phyloP scores from a whole-genome alignment of 2,888 invertebrate species.

The Sphaerophoria rueppellii region DNA sequence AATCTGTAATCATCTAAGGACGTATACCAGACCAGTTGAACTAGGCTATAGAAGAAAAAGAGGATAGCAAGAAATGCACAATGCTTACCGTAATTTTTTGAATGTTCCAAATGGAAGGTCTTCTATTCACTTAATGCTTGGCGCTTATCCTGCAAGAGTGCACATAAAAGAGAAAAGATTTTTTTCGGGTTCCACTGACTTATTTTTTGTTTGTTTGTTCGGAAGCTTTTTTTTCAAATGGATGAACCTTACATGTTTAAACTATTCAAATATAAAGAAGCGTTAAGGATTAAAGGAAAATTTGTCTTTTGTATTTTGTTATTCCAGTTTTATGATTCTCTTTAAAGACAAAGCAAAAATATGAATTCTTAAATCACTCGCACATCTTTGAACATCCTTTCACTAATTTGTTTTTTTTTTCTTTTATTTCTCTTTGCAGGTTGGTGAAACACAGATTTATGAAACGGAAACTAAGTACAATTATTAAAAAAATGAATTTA shows the following conservation, averaged over 20 bases:
- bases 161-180: not conserved
- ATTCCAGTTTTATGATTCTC: too few species aligned
- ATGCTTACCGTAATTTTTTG: constrained; percentile 6
- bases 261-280: not conserved
- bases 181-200: not conserved
- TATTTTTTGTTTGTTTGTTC: not conserved
- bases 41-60: not conserved
- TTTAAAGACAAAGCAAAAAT: too few species aligned
- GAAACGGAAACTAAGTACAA: too few species aligned
- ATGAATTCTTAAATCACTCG: too few species aligned
- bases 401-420: too few species aligned
- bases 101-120: not conserved
- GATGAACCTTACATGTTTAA: not conserved
- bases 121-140: not conserved
- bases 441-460: too few species aligned
- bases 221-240: not conserved
- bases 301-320: too few species aligned
- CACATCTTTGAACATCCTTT: too few species aligned
- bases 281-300: not conserved
- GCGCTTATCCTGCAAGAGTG: not conserved
- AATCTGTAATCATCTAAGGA: not conserved
- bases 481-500: too few species aligned
- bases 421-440: too few species aligned
- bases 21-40: not conserved
- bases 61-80: constrained; percentile 4